Base-by-base conservation (phyloP, 2,888 invertebrate species). In the Flexamia atlantica region DNA sequence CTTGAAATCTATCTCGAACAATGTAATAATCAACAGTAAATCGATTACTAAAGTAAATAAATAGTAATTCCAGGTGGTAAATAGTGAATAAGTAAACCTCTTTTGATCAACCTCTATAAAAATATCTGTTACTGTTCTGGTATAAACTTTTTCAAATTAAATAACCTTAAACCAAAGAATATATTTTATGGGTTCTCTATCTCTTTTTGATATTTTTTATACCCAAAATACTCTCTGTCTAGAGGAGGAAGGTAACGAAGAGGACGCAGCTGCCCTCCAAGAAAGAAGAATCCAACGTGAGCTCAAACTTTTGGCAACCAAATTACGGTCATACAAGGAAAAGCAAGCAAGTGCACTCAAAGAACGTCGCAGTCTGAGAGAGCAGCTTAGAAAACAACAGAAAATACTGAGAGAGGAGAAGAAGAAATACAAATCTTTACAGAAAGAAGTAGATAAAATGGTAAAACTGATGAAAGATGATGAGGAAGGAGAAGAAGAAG, bases 391-490 rank as follows among this genome's bases (percentile, higher is more conserved):
- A 88, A 96, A 95, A 88, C 94, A 96, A 89, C 96, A 96, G 88
- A 92, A 93, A 10, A 92, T 94, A 81, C 92, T 96, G 82, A 95
- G 94, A 88, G 95, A 95, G 57, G 97, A 96, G 88, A 96, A 95
- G 89, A 94, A 94, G 88, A 96, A 96, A 90, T 96, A 95, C 90
- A 96, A 95, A 89, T 93, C 94, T 87, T 90, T 97, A 60, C 96
- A 97, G 89, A 96, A 96, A 87, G 97, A 97, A 91, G 97, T 97
- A 12, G 96, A 97, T 89, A 97, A 97, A 91, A 97, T 97, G 97
- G 97, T 97, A 0, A 95, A 95, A 20, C 92, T 97, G 88, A 95
- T 97, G 95, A 96, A 95, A 88, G 95, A 96, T 88, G 94, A 93
- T 1, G 95, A 94, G 0, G 95, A 94, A 7, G 95, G 95, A 0